These are phyloP conservation scores for Anthopleura sola DNA, from an alignment of 64 coral and sea anemone species.

Conservation along the genomic window DNA sequence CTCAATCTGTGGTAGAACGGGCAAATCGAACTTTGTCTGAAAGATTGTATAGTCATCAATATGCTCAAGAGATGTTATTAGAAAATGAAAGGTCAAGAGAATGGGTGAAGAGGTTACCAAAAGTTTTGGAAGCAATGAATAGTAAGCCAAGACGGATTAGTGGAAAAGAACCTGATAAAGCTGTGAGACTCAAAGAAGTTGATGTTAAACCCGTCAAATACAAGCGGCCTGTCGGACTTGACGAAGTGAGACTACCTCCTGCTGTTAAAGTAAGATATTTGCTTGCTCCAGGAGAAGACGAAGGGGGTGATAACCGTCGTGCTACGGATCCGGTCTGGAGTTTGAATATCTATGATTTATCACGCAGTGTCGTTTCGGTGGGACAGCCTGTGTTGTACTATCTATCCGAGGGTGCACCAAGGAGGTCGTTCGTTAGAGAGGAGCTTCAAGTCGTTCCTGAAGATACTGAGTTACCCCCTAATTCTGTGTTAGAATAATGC, in stretches of 20 bases:
- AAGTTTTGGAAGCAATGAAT: conserved; percentile 52
- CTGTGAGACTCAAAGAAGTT: conserved; percentile 42
- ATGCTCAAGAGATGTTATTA: conserved; percentile 59
- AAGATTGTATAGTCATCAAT: conserved; percentile 40
- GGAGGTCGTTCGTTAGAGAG: conserved; percentile 9
- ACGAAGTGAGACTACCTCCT: conserved; percentile 40
- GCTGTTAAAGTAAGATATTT: conserved; percentile 48
- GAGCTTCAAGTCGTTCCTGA: conserved; percentile 30
- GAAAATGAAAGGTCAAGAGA: conserved; percentile 49
- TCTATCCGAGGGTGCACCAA: conserved; percentile 34
- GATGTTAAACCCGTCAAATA: conserved; percentile 38
- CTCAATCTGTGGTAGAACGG: conserved; percentile 12
- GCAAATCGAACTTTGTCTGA: conserved; percentile 50
- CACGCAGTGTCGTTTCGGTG: conserved; percentile 29
- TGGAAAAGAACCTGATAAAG: conserved; percentile 59
- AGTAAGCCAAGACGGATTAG: conserved; percentile 39
- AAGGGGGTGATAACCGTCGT: conserved; percentile 40
- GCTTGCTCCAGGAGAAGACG: conserved; percentile 38
- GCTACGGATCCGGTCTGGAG: conserved; percentile 50
- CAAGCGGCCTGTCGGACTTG: conserved; percentile 40
- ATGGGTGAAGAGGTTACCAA: conserved; percentile 67
- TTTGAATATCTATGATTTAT: conserved; percentile 44
- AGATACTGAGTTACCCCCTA: conserved; percentile 26
- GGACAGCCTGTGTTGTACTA: conserved; percentile 47
- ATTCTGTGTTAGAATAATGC: neutral